Conservation (phyloP, 2,888 invertebrate genomes). For the Macrosiphum euphorbiae region DNA sequence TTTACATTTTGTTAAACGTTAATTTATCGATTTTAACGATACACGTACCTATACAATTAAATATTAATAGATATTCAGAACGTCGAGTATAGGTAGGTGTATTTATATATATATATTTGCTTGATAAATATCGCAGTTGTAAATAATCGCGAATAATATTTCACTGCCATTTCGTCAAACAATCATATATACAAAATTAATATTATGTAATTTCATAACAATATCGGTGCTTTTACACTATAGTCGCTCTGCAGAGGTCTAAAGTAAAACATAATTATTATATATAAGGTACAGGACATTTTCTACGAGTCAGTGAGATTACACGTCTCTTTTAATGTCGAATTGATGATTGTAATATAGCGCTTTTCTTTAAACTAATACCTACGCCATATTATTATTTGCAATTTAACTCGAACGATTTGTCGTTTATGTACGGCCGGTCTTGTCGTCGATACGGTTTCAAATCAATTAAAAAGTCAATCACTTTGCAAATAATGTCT, state of each 20-base stretch:
- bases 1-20: neutral
- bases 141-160: neutral
- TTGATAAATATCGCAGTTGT: neutral
- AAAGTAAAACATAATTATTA: neutral
- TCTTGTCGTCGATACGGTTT: neutral
- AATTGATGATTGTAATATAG: neutral
- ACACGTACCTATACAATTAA: neutral
- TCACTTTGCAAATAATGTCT: neutral
- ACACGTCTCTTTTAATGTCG: neutral
- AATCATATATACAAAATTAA: neutral
- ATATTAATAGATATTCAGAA: neutral
- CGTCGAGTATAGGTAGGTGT: neutral
- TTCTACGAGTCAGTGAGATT: neutral
- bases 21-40: neutral
- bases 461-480: neutral
- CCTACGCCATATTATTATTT: neutral
- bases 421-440: too few relatives aligned
- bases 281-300: neutral
- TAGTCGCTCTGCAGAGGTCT: neutral
- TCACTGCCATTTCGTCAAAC: neutral
- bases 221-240: neutral
- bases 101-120: neutral
- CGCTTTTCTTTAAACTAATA: neutral
- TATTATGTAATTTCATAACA: neutral
- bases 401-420: neutral